Base-by-base conservation (phyloP, 2,113 vertebrate species). In the Cricetomys ansorgei region DNA sequence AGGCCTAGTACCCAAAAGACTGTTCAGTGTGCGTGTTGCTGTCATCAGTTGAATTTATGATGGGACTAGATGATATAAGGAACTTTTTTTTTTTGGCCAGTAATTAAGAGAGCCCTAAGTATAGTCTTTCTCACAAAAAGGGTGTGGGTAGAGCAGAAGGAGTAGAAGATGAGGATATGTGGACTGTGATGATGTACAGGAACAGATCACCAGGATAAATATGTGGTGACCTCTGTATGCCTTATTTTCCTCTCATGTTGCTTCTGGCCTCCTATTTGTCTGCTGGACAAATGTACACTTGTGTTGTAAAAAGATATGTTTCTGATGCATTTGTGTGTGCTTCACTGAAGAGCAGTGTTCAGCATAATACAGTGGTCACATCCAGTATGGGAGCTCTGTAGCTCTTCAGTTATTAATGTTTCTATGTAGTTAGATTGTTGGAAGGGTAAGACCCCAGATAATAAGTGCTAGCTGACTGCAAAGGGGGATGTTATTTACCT, bases 401-500 rank as follows among this genome's bases (percentile, higher is more conserved):
- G 95, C 59, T 88, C 87, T 81, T 92, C 53, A 45, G 88, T 70
- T 85, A 76, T 88, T 92, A 85, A 67, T 59, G 40, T 89, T 59
- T 87, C 48, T 83, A 72, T 86, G 25, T 94, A 70, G 62, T 96
- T 97, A 96, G 93, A 43, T 94, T 95, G 40, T 84, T 96, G 86
- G 76, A 95, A 95, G 81, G 64, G 40, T 88, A 37, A 72, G 45
- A 83, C 90, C 73, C 29, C 64, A 88, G 73, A 94, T 75, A 94
- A 43, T 57, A 96, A 76, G 72, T 92, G 45, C 88, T 80, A 95
- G 92, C 57, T 95, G 64, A 53, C 77, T 43, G 27, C 83, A 87
- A 57, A 94, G 96, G 97, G 97, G 96, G 73, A 95, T 88, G 57
- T 91, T 96, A 94, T 96, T 95, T 96, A 96, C 94, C 92, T 96